Base-by-base conservation (phyloP, 2,113 vertebrate species). In the Macroglossus sobrinus region DNA sequence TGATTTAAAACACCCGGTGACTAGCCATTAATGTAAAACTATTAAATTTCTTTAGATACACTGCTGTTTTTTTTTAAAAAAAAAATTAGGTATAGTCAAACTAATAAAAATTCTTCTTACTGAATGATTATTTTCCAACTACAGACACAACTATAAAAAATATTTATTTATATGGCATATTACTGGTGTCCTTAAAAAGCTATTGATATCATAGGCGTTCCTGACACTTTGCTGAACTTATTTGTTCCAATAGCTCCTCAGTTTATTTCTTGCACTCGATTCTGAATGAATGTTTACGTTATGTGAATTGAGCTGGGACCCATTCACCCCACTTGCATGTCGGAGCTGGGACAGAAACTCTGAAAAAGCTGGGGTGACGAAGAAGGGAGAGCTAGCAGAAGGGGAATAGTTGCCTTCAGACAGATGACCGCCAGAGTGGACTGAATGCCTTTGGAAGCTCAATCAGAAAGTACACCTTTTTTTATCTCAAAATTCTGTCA, bases 1-100 rank as follows among this genome's bases (percentile, higher is more conserved):
- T 75, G 95, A 92, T 97, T 97, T 95, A 94, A 96, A 97, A 84
- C 84, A 91, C 40, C 43, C 68, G 95, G 18, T 6, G 40, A 89
- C 81, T 55, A 75, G 43, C 28, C n/a, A 33, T 92, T 79, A 86
- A 45, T 71, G 72, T 30, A 80, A 87, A 93, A 91, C 81, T 71
- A 95, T 84, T 78, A 72, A 30, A 26, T 57, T 91, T 75, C 47
- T 75, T 91, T n/a, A 93, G 71, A 81, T 81, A 47, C 7, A 64
- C 21, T 82, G 35, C 57, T 55, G 7, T 79, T 95, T 69, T 91
- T n/a, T 18, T n/a, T n/a, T n/a, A n/a, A n/a, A 50, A 63, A 24
- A 72, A 66, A 40, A 84, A 89, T 69, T 72, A 76, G 21, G 15
- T 69, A 38, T 18, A 71, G 64, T 21, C 28, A 57, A 91, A 63